These are phyloP conservation scores for Hirtodrosophila trivittata DNA, from an alignment of 2,888 invertebrate species.

Conservation along the genomic window DNA sequence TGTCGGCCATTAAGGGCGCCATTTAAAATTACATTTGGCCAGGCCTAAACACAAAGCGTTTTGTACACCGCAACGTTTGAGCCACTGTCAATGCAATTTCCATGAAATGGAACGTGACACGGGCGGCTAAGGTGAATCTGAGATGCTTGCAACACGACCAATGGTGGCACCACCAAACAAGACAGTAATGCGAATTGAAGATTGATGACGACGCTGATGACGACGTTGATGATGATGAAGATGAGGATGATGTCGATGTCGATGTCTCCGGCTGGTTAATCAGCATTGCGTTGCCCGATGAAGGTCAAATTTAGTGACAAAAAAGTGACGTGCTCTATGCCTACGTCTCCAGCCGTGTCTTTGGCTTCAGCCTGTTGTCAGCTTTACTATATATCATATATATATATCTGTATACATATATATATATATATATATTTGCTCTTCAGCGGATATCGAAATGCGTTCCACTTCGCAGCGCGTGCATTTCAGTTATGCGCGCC, in stretches of 20 bases:
- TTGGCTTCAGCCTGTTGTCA: conserved; percentile 8
- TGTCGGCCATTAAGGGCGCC: conserved; percentile 47
- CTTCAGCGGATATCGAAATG: conserved; percentile 81
- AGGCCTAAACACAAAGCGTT: conserved; percentile 48
- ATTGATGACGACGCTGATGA: conserved; percentile 20
- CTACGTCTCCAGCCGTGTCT: not conserved
- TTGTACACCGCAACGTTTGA: conserved; percentile 28
- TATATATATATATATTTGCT: conserved; percentile 16
- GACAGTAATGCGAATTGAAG: conserved; percentile 16
- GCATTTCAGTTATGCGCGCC: conserved; percentile 64
- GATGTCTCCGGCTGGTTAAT: conserved; percentile 26
- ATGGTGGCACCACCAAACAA: conserved; percentile 1
- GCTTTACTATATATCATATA: not conserved
- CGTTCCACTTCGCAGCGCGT: conserved; percentile 83
- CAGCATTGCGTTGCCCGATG: conserved; percentile 59
- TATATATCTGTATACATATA: not conserved
- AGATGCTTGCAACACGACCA: conserved; percentile 35
- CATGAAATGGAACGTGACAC: conserved; percentile 29
- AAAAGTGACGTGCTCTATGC: conserved; percentile 3
- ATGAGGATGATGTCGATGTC: conserved; percentile 11
- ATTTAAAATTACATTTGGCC: conserved; percentile 54
- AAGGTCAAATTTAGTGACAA: conserved; percentile 63
- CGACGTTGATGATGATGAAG: conserved; percentile 10
- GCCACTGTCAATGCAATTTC: conserved; percentile 66
- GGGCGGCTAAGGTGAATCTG: conserved; percentile 13